phyloP scores from a whole-genome alignment of 2,797 vertebrate genomes.

The Alouatta caraya region DNA sequence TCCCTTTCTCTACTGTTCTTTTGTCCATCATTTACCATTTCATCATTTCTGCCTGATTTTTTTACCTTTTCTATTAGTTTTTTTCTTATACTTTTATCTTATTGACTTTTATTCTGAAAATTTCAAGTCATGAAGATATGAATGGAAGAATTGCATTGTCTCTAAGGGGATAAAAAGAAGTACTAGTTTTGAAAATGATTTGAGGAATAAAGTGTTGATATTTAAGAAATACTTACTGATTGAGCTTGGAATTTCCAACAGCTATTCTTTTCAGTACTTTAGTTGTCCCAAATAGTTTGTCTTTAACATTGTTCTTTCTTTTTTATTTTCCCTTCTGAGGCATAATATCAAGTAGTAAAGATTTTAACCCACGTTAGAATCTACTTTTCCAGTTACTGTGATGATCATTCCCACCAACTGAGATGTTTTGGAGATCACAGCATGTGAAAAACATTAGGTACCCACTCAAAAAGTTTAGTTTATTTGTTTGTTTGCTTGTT shows the following conservation, averaged over 20 bases:
- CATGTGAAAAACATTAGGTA: not conserved
- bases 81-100: conserved; percentile 13
- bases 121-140: not conserved
- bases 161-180: not conserved
- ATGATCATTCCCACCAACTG: not conserved
- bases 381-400: not conserved
- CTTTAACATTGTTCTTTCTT: not conserved
- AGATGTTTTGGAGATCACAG: not conserved
- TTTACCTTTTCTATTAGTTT: not conserved
- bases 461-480: not conserved
- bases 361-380: not conserved
- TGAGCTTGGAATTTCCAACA: not conserved
- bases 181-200: not conserved
- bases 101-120: not conserved
- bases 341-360: not conserved
- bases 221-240: not conserved
- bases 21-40: not conserved
- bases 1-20: not conserved
- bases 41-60: not conserved
- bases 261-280: not conserved
- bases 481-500: too few species aligned
- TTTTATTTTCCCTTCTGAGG: not conserved
- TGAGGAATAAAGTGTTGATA: not conserved
- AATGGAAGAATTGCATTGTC: not conserved
- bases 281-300: not conserved